Conservation (phyloP, 35 echinoderm and acorn worm species). For the Heliocidaris erythrogramma region DNA sequence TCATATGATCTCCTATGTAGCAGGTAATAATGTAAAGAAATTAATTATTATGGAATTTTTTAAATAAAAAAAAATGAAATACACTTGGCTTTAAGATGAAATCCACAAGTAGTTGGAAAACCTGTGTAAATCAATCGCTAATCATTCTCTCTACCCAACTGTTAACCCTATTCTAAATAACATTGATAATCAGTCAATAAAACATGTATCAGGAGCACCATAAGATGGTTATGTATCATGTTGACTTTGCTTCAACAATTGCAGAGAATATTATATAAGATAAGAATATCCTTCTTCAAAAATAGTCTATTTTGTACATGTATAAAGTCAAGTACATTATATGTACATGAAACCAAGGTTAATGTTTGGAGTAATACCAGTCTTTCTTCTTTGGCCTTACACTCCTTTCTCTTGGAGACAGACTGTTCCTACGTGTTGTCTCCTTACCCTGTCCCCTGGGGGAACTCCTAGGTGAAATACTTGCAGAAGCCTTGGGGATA, state of each 20-base stretch:
- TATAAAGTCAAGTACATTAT: not conserved
- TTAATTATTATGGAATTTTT: no score
- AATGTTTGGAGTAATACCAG: slow-evolving; percentile 61
- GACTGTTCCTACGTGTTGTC: slow-evolving; percentile 40
- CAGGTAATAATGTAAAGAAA: no score
- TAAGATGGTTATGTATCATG: not conserved
- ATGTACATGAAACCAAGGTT: not conserved
- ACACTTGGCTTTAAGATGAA: no score
- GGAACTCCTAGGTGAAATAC: slow-evolving; percentile 30
- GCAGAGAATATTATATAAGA: not conserved
- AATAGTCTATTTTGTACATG: not conserved
- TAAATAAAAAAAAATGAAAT: no score
- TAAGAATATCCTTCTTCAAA: not conserved
- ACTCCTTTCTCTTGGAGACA: slow-evolving; percentile 70
- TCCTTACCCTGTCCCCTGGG: slow-evolving; percentile 44
- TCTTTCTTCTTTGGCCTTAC: slow-evolving; percentile 69
- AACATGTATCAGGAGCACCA: not conserved
- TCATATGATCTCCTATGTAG: no score
- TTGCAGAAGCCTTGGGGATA: slow-evolving; percentile 46
- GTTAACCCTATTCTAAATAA: no score
- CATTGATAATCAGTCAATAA: not conserved
- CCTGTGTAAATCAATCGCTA: no score
- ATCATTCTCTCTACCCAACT: no score
- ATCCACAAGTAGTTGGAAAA: no score
- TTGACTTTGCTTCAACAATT: not conserved